These are phyloP conservation scores for Pteropus alecto DNA, from an alignment of 2,113 vertebrate genomes.

Conservation along the genomic window DNA sequence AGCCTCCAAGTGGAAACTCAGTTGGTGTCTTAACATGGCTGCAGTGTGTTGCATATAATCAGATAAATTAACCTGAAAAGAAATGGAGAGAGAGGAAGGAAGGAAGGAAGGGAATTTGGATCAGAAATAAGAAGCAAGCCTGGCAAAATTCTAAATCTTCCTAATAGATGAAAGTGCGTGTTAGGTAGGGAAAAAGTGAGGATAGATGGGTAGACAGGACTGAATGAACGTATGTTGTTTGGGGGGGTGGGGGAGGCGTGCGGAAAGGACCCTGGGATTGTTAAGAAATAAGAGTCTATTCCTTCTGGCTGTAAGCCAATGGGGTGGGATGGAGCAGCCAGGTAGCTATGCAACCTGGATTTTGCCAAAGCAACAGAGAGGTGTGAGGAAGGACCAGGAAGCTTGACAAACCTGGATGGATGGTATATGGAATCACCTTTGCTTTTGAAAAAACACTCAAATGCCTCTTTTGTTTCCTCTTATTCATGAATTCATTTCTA, in stretches of 20 bases:
- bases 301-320: slow-evolving; percentile 64
- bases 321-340: neutral
- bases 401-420: neutral
- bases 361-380: neutral
- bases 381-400: neutral
- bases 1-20: slow-evolving; percentile 86
- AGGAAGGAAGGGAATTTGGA: slow-evolving; percentile 68
- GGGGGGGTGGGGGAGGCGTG: neutral
- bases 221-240: neutral
- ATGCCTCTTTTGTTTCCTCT: neutral
- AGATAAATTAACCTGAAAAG: slow-evolving; percentile 88
- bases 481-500: neutral
- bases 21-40: slow-evolving; percentile 85
- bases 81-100: slow-evolving; percentile 60
- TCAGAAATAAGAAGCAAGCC: slow-evolving; percentile 73
- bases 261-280: neutral
- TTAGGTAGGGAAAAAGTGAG: slow-evolving; percentile 67
- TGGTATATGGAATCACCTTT: neutral
- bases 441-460: neutral
- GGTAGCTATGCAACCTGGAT: neutral
- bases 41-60: slow-evolving; percentile 81
- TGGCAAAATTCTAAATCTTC: slow-evolving; percentile 78
- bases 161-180: slow-evolving; percentile 79
- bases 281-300: slow-evolving; percentile 47
- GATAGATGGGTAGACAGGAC: neutral